Conservation (phyloP, 2,113 vertebrate species). For the Triplophysa siluroides region DNA sequence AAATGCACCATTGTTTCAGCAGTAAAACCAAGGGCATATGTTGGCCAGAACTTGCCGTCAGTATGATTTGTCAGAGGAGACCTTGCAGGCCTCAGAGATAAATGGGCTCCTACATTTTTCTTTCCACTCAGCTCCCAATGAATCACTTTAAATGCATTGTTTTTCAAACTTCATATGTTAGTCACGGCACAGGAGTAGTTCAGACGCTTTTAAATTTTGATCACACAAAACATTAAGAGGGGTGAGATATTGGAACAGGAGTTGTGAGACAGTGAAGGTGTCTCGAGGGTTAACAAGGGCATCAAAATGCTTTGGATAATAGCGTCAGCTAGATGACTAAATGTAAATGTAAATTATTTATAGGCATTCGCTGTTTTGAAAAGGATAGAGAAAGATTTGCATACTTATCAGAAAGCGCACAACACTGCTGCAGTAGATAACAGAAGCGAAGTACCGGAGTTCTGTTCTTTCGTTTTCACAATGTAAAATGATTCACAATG, state of each 20-base stretch:
- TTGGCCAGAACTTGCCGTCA: not conserved
- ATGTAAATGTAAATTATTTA: not conserved
- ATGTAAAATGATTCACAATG: not conserved
- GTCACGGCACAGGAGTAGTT: slow-evolving; percentile 14
- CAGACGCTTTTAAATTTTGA: slow-evolving; percentile 20
- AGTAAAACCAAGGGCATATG: slow-evolving; percentile 6
- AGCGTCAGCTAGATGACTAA: no score
- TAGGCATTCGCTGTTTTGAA: not conserved
- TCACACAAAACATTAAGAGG: slow-evolving; percentile 22
- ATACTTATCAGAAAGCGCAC: slow-evolving; percentile 34
- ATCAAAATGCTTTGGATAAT: not conserved
- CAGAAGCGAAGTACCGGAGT: not conserved
- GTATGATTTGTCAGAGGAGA: slow-evolving; percentile 19
- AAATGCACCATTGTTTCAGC: not conserved
- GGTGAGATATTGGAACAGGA: not conserved
- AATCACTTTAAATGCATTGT: slow-evolving; percentile 49
- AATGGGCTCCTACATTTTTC: slow-evolving; percentile 1
- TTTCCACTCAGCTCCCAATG: not conserved
- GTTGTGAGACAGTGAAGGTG: not conserved
- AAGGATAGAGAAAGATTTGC: slow-evolving; percentile 30
- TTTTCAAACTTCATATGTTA: slow-evolving; percentile 30
- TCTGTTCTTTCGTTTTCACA: not conserved
- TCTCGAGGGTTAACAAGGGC: slow-evolving; percentile 12
- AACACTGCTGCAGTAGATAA: slow-evolving; percentile 6
- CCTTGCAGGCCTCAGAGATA: slow-evolving; percentile 16